A percentile compares a stretch with the other conserved stretches of the same genome.
phyloP scores from a whole-genome alignment of 2,888 invertebrate genomes.

The Andricus quercusramuli region DNA sequence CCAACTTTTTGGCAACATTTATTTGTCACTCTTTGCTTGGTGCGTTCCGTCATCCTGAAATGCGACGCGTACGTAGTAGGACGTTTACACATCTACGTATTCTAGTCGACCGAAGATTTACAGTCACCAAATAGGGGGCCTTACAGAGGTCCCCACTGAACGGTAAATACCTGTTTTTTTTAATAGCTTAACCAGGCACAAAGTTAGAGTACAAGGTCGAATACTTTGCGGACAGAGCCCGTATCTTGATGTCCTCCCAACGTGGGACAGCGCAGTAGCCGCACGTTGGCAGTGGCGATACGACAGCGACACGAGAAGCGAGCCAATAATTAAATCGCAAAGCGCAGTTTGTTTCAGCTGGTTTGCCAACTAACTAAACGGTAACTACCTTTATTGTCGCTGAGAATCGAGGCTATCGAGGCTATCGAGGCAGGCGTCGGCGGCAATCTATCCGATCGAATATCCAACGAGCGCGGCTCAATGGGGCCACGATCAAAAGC shows the following conservation, averaged over 20 bases:
- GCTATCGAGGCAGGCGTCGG: conserved; percentile 51
- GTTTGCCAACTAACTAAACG: conserved; percentile 38
- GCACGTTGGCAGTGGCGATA: too few relatives aligned
- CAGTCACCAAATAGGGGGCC: too few relatives aligned
- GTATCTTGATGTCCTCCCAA: background rate
- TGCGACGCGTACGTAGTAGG: too few relatives aligned
- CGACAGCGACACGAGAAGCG: background rate
- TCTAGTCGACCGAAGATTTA: too few relatives aligned
- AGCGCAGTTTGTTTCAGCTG: conserved; percentile 21
- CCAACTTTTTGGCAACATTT: too few relatives aligned
- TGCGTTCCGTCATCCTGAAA: too few relatives aligned
- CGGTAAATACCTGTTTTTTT: too few relatives aligned
- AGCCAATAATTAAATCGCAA: conserved; percentile 36
- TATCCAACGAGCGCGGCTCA: conserved; percentile 65
- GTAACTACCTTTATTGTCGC: conserved; percentile 39
- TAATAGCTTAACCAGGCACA: too few relatives aligned
- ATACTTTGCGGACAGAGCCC: too few relatives aligned
- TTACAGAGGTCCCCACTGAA: too few relatives aligned
- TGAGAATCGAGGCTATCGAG: conserved; percentile 31
- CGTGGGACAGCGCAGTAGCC: background rate
- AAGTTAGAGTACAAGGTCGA: too few relatives aligned
- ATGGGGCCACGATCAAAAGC: conserved; percentile 70
- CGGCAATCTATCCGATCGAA: conserved; percentile 71
- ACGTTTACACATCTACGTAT: too few relatives aligned
- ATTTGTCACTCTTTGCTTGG: rapidly evolving